These are phyloP conservation scores for Stictocephala bisonia DNA, from an alignment of 2,888 invertebrate species.

Conservation along the genomic window DNA sequence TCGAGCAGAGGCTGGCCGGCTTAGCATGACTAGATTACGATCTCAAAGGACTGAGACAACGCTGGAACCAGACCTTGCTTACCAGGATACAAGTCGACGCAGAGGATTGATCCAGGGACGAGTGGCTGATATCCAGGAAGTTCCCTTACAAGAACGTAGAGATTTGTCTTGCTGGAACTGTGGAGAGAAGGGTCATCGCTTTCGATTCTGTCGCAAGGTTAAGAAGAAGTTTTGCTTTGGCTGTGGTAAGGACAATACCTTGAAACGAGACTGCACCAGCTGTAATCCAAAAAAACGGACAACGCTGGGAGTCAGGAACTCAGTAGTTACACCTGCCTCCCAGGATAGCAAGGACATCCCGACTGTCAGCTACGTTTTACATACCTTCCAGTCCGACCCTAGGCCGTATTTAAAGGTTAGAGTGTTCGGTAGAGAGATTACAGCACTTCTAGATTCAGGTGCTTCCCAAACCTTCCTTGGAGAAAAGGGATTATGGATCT, in stretches of 20 bases:
- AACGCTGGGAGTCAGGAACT: constrained; percentile 2
- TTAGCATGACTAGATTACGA: not conserved
- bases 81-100: not conserved
- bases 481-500: too few relatives aligned
- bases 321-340: too few relatives aligned
- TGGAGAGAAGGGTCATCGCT: constrained; percentile 18
- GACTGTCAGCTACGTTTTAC: too few relatives aligned
- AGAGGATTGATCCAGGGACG: not conserved
- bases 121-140: not conserved
- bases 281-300: constrained; percentile 33
- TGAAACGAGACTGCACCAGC: not conserved
- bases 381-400: too few relatives aligned
- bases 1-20: not conserved
- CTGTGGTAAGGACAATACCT: not conserved
- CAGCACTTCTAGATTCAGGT: too few relatives aligned
- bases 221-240: not conserved
- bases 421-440: too few relatives aligned
- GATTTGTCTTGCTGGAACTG: constrained; percentile 40
- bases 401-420: too few relatives aligned
- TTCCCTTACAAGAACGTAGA: too few relatives aligned
- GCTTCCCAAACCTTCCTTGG: too few relatives aligned
- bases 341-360: too few relatives aligned
- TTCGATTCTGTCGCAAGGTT: not conserved
- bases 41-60: not conserved
- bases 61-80: constrained; percentile 50